phyloP scores from a whole-genome alignment of 2,797 vertebrate species.

The Champsocephalus esox region DNA sequence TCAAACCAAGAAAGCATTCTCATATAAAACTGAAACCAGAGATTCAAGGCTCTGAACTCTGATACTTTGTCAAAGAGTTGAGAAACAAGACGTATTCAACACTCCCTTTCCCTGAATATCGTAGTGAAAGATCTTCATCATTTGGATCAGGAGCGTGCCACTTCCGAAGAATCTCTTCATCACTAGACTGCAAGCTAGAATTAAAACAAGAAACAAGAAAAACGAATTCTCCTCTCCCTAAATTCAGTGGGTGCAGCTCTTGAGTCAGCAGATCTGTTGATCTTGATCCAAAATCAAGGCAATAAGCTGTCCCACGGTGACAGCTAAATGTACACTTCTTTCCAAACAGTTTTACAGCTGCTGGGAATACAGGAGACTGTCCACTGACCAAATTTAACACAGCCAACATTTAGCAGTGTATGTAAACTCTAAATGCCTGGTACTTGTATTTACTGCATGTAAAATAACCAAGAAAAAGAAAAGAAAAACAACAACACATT shows the following conservation, averaged over 20 bases:
- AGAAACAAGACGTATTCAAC: conserved; percentile 26
- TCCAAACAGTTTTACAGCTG: conserved; percentile 50
- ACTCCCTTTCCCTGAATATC: conserved; percentile 1
- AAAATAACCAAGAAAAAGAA: not conserved
- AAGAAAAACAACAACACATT: not conserved
- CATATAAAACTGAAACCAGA: conserved; percentile 23
- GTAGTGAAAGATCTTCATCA: conserved; percentile 11
- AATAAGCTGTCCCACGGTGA: conserved; percentile 74
- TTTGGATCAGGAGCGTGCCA: conserved; percentile 7
- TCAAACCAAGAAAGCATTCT: conserved; percentile 3
- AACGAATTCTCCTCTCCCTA: conserved; percentile 4
- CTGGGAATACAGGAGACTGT: conserved; percentile 29
- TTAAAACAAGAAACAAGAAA: not conserved
- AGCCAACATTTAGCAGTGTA: not conserved
- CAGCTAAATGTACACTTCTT: conserved; percentile 49
- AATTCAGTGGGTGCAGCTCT: conserved; percentile 47
- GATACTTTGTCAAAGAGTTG: conserved; percentile 29
- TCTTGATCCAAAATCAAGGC: conserved; percentile 65
- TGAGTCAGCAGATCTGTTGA: conserved; percentile 75
- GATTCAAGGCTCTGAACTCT: conserved; percentile 9
- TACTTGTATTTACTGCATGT: not conserved
- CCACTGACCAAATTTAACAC: conserved; percentile 50
- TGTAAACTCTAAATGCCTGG: not conserved
- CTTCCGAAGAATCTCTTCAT: conserved; percentile 33
- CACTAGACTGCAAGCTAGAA: conserved; percentile 7